phyloP scores from a whole-genome alignment of 1,140 invertebrate genomes.

The Drosophila kepulauana region DNA sequence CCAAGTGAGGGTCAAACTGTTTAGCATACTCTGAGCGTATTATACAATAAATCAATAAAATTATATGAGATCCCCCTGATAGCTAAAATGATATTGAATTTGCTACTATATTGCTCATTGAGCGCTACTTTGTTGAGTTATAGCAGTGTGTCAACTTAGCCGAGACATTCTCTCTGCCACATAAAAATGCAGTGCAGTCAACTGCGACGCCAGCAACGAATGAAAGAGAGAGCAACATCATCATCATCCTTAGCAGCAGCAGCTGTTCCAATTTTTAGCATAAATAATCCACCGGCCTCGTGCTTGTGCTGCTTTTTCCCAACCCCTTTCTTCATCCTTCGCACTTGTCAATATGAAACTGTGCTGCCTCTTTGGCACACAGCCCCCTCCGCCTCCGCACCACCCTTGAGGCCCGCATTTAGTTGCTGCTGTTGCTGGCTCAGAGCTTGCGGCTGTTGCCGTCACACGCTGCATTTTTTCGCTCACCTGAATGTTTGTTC shows the following conservation, averaged over 20 bases:
- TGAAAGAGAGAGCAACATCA: constrained; percentile 33
- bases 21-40: constrained; percentile 50
- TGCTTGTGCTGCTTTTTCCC: constrained; percentile 38
- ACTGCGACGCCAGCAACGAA: constrained; percentile 9
- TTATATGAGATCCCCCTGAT: not conserved
- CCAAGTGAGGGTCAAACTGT: constrained; percentile 40
- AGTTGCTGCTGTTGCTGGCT: constrained; percentile 35
- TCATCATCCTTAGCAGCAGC: constrained; percentile 21
- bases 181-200: constrained; percentile 20
- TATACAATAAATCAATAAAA: constrained; percentile 68
- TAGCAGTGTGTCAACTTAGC: no score
- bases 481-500: constrained; percentile 84
- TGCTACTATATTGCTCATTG: constrained; percentile 16
- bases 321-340: constrained; percentile 1
- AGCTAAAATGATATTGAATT: not conserved
- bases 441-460: constrained; percentile 43
- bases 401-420: constrained; percentile 42
- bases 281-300: constrained; percentile 71
- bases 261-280: constrained; percentile 81
- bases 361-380: constrained; percentile 8
- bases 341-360: constrained; percentile 80
- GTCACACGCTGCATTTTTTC: constrained; percentile 78
- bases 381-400: not conserved
- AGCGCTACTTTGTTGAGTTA: constrained; percentile 15
- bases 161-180: no score